Conservation (phyloP, 2,888 invertebrate genomes). For the Allacma fusca region DNA sequence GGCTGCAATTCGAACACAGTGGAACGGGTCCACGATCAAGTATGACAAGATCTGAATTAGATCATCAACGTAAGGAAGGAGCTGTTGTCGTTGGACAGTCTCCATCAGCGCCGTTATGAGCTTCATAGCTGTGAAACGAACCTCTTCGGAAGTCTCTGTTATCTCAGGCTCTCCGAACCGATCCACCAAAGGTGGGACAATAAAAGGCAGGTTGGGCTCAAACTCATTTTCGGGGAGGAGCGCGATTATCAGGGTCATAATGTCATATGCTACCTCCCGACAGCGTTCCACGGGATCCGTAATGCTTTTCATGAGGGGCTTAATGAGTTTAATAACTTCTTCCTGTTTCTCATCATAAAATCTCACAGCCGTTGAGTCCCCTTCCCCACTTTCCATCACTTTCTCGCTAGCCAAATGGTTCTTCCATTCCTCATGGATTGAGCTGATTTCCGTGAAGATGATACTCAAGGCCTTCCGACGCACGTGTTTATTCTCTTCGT, state of each 20-base stretch:
- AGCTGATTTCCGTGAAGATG: slow-evolving; percentile 37
- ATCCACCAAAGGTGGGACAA: slow-evolving; percentile 78
- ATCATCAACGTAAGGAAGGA: slow-evolving; percentile 78
- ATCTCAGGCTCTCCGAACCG: slow-evolving; percentile 81
- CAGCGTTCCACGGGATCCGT: slow-evolving; percentile 56
- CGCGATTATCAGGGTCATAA: slow-evolving; percentile 45
- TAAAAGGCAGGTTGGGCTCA: slow-evolving; percentile 57
- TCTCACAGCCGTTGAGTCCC: background rate
- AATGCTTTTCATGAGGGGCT: slow-evolving; percentile 18
- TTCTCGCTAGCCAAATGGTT: background rate
- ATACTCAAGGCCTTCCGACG: slow-evolving; percentile 49
- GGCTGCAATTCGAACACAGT: slow-evolving; percentile 80
- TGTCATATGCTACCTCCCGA: slow-evolving; percentile 56
- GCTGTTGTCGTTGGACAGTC: slow-evolving; percentile 69
- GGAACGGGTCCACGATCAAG: slow-evolving; percentile 79
- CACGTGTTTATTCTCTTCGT: slow-evolving; percentile 52
- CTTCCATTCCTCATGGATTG: slow-evolving; percentile 14
- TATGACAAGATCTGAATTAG: slow-evolving; percentile 76
- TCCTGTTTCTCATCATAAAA: slow-evolving; percentile 30
- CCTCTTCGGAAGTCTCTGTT: slow-evolving; percentile 79
- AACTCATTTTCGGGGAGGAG: slow-evolving; percentile 35
- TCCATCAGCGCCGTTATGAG: slow-evolving; percentile 74
- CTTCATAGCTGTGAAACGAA: slow-evolving; percentile 74
- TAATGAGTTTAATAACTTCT: slow-evolving; percentile 34
- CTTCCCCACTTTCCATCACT: slow-evolving; percentile 13